These are phyloP conservation scores for Pheosia tremula DNA, from an alignment of 2,888 invertebrate species.

Conservation along the genomic window DNA sequence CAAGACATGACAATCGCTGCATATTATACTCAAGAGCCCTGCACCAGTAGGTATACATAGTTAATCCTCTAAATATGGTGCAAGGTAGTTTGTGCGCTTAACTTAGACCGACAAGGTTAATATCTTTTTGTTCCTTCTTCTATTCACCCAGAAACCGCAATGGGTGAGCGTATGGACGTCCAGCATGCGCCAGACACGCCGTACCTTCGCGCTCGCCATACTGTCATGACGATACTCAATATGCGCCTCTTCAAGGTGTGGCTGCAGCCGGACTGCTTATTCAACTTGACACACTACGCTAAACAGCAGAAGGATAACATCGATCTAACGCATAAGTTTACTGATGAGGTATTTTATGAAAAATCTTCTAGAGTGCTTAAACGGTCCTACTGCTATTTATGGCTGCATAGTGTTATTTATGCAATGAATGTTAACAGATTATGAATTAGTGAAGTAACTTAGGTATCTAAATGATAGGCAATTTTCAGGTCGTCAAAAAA, in stretches of 20 bases:
- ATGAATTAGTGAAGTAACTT: too few species aligned
- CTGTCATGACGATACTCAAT: slow-evolving; percentile 72
- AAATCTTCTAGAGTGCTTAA: too few species aligned
- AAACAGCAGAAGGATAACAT: slow-evolving; percentile 84
- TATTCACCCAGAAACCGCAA: slow-evolving; percentile 86
- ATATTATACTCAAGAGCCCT: too few species aligned
- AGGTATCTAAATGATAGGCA: background rate
- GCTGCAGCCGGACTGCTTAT: slow-evolving; percentile 87
- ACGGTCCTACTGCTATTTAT: too few species aligned
- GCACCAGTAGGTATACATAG: too few species aligned
- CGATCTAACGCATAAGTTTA: slow-evolving; percentile 86
- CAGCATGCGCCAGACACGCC: slow-evolving; percentile 81
- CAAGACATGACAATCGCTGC: too few species aligned
- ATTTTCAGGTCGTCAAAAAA: slow-evolving; percentile 66
- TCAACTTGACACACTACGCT: slow-evolving; percentile 82
- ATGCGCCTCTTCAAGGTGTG: slow-evolving; percentile 82
- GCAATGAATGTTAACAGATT: too few species aligned
- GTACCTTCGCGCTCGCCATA: slow-evolving; percentile 84
- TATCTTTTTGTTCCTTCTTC: background rate
- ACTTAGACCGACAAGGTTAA: too few species aligned
- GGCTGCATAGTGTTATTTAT: too few species aligned
- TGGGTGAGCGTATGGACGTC: slow-evolving; percentile 87
- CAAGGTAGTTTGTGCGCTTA: too few species aligned
- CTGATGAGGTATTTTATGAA: slow-evolving; percentile 58
- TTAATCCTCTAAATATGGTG: too few species aligned